Base-by-base conservation (phyloP, 1,140 invertebrate species). In the Lineus longissimus region DNA sequence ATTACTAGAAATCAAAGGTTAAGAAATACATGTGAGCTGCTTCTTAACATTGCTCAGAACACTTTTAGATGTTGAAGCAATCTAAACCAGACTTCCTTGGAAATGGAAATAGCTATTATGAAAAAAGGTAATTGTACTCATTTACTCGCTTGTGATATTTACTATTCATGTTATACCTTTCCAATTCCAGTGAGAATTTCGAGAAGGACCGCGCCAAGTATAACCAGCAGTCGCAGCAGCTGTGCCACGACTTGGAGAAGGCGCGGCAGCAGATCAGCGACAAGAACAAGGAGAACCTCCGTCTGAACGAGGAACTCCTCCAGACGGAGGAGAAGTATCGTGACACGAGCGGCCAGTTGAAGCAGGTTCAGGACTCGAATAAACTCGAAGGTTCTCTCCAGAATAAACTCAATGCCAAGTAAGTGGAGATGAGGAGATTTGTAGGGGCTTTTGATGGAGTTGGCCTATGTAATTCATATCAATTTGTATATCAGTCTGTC, bases 261-360 rank as follows among this genome's bases (percentile, higher is more conserved):
- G 70, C 69, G 13, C 65, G 77, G 40, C 74, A 79, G 58, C 69
- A 68, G 25, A 64, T 76, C 17, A 66, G 70, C 36, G 55, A 54
- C 13, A 77, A 78, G 66, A 76, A 73, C 58, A 73, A 73, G 29
- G 76, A 78, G 59, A 76, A 73, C 51, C 64, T 75, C 0, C 61
- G 75, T 73, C 67, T 75, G 11, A 72, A 78, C 36, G 74, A 76
- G 55, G 65, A 71, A 25, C 68, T 73, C 9, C 43, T 76, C 23
- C 55, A 47, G 13, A 60, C 74, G 17, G 68, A 78, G 45, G 70
- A 73, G 2, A 60, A 68, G 54, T 57, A 71, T 2, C 59, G 68
- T 7, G 74, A 76, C 45, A 55, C 54, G 25, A 60, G 55, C 15
- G 58, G 58, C 11, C 70, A 73, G 63, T 62, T 75, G 55, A 70